Conservation (phyloP, 1,140 invertebrate species). For the Zaprionus lachaisei region DNA sequence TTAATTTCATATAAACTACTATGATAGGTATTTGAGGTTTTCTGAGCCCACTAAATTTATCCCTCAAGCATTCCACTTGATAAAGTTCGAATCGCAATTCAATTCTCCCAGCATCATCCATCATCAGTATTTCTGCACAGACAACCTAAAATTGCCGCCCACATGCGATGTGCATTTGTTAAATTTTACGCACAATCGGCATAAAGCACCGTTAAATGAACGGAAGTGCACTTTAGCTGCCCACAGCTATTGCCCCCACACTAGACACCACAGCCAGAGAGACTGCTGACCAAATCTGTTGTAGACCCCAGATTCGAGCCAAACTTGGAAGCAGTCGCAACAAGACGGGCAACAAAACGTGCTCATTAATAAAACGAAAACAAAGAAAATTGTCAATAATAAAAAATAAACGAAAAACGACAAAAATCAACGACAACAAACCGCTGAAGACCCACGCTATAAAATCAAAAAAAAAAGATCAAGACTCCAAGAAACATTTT, state of each 20-base stretch:
- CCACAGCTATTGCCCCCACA: constrained; percentile 52
- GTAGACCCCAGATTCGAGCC: constrained; percentile 25
- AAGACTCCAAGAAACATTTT: constrained; percentile 31
- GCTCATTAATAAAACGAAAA: constrained; percentile 66
- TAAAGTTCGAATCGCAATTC: not conserved
- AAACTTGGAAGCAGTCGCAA: constrained; percentile 37
- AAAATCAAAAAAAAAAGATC: constrained; percentile 26
- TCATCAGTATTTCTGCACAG: constrained; percentile 8
- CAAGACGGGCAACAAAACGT: constrained; percentile 60
- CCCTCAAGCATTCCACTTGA: not conserved
- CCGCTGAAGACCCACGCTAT: constrained; percentile 58
- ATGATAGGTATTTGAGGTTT: not conserved
- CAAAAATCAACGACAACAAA: constrained; percentile 46
- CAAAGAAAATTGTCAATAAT: constrained; percentile 76
- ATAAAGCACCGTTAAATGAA: constrained; percentile 62
- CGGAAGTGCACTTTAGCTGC: constrained; percentile 74
- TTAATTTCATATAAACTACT: not conserved
- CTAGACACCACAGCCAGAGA: not conserved
- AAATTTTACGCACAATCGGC: constrained; percentile 59
- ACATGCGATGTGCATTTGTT: constrained; percentile 27
- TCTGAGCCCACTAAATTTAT: not conserved
- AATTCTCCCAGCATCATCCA: constrained; percentile 17
- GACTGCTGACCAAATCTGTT: constrained; percentile 44
- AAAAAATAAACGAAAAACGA: constrained; percentile 40
- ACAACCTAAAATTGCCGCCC: constrained; percentile 31